Evolutionary conservation across 2,888 invertebrate genomes (phyloP).

Genomic region (Hypsopygia costalis): DNA sequence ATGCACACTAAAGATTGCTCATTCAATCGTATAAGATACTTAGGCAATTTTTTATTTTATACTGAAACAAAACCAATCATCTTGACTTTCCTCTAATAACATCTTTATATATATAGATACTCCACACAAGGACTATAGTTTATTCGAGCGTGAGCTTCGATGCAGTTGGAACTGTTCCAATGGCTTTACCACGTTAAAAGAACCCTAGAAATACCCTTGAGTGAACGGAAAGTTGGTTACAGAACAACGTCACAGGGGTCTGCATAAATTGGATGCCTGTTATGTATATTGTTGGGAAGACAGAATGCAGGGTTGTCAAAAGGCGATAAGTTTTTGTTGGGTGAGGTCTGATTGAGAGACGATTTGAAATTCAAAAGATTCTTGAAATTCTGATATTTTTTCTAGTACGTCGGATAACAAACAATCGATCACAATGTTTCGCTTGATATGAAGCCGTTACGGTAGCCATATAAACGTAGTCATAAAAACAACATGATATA

Average conservation of each 20-base stretch:
- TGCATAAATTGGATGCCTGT: not conserved
- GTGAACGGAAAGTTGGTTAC: not conserved
- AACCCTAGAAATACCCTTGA: conserved; percentile 1
- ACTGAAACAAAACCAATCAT: no score
- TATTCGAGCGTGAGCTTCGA: conserved; percentile 28
- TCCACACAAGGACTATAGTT: conserved; percentile 24
- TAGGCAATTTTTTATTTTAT: no score
- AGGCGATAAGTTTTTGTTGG: not conserved
- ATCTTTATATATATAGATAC: conserved; percentile 15
- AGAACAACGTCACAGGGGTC: conserved; percentile 2
- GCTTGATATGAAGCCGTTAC: no score
- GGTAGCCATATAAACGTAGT: no score
- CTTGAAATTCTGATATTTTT: no score
- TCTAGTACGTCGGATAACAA: no score
- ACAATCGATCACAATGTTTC: no score
- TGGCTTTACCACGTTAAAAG: not conserved
- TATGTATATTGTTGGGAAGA: conserved; percentile 4
- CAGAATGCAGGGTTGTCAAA: conserved; percentile 3
- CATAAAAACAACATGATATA: no score
- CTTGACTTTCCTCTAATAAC: no score
- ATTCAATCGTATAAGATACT: no score
- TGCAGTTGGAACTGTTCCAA: conserved; percentile 27
- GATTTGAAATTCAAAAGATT: no score
- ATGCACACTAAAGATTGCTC: no score
- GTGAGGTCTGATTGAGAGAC: not conserved